Conservation (phyloP, 1,140 invertebrate genomes). For the Bombyx mandarina region DNA sequence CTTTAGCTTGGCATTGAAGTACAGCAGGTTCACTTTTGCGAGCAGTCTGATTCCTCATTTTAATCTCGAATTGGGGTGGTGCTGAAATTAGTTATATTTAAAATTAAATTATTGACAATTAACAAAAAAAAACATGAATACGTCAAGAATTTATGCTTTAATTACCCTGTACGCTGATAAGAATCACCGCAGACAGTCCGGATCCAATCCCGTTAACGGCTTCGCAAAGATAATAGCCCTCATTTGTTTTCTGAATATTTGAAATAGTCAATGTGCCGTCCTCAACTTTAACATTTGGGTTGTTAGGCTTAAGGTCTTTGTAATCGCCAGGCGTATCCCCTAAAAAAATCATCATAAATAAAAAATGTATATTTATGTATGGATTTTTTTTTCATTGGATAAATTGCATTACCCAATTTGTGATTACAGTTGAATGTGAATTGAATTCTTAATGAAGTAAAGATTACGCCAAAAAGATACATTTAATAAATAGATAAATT, state of each 20-base stretch:
- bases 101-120: background rate
- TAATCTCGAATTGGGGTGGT: conserved; percentile 94
- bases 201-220: conserved; percentile 96
- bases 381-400: background rate
- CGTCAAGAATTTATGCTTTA: background rate
- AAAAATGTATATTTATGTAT: background rate
- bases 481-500: too few relatives aligned
- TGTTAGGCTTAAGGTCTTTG: conserved; percentile 90
- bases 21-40: conserved; percentile 91
- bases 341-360: conserved; percentile 45
- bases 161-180: conserved; percentile 92
- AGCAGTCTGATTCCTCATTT: conserved; percentile 91
- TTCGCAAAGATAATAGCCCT: conserved; percentile 96
- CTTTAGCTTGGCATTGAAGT: conserved; percentile 94
- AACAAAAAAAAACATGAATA: background rate
- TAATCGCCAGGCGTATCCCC: conserved; percentile 92
- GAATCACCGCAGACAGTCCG: conserved; percentile 92
- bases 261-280: conserved; percentile 86
- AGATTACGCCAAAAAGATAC: too few relatives aligned
- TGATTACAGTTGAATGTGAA: background rate
- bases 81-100: conserved; percentile 73
- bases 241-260: conserved; percentile 92
- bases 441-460: background rate
- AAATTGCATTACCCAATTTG: background rate
- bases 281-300: conserved; percentile 90